Conservation (phyloP, 92 coral and sea anemone genomes). For the Galaxea fascicularis region DNA sequence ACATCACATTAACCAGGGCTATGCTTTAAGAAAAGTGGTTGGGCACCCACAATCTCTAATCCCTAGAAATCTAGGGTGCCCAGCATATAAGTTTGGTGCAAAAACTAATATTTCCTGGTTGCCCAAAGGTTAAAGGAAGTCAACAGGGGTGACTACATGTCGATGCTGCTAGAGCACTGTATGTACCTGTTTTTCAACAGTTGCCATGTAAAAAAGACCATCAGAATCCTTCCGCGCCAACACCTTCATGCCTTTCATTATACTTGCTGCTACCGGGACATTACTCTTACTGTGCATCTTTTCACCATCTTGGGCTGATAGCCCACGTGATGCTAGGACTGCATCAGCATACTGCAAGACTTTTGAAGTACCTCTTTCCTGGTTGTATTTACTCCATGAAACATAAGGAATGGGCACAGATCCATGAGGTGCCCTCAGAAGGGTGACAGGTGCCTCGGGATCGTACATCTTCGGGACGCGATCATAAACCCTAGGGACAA, state of each 20-base stretch:
- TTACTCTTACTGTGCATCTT: conserved; percentile 49
- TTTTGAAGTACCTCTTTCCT: conserved; percentile 69
- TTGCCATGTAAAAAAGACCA: conserved; percentile 92
- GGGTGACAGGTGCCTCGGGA: conserved; percentile 66
- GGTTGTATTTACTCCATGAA: conserved; percentile 64
- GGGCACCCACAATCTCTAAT: no score
- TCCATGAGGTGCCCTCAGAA: conserved; percentile 80
- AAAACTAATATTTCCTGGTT: no score
- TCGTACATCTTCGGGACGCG: conserved; percentile 72
- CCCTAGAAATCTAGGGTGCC: no score
- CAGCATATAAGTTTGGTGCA: no score
- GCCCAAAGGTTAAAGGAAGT: no score
- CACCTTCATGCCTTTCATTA: conserved; percentile 89
- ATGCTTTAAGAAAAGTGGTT: no score
- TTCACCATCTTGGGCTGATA: conserved; percentile 70
- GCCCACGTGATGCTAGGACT: conserved; percentile 91
- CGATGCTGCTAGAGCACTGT: background rate
- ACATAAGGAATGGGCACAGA: conserved; percentile 86
- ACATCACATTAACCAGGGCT: no score
- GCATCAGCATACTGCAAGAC: conserved; percentile 94
- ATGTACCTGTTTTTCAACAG: conserved; percentile 85
- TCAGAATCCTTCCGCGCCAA: conserved; percentile 89
- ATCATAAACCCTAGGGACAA: conserved; percentile 72
- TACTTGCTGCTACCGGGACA: conserved; percentile 93
- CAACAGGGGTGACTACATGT: conserved; percentile 1